phyloP scores from a whole-genome alignment of 2,797 vertebrate genomes.

The Enteromius mattozi region DNA sequence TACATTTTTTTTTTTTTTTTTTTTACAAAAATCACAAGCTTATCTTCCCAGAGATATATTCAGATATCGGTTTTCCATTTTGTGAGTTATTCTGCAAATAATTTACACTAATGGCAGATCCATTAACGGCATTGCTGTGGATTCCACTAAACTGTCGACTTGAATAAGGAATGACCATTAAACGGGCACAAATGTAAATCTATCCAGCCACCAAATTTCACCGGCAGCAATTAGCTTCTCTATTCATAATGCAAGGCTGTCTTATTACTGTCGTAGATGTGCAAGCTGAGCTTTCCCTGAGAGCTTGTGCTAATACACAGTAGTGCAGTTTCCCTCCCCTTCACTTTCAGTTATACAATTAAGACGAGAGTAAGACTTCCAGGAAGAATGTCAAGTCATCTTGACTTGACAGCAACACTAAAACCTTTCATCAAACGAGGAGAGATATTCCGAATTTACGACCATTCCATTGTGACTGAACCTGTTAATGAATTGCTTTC shows the following conservation, averaged over 20 bases:
- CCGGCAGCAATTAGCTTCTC: slow-evolving; percentile 72
- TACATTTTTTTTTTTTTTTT: slow-evolving; percentile 12
- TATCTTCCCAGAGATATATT: slow-evolving; percentile 55
- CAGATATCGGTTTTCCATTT: slow-evolving; percentile 55
- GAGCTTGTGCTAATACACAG: slow-evolving; percentile 39
- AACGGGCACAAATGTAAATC: slow-evolving; percentile 68
- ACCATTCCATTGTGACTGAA: neutral
- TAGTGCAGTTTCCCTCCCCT: slow-evolving; percentile 14
- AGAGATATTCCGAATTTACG: neutral
- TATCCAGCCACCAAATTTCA: slow-evolving; percentile 67
- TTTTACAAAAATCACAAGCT: slow-evolving; percentile 38
- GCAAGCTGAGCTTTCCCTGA: slow-evolving; percentile 53
- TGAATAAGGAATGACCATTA: slow-evolving; percentile 73
- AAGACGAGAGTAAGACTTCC: slow-evolving; percentile 14
- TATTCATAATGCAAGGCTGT: slow-evolving; percentile 70
- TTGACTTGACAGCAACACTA: slow-evolving; percentile 35
- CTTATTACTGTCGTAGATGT: slow-evolving; percentile 68
- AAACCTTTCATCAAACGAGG: slow-evolving; percentile 15
- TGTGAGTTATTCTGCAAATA: slow-evolving; percentile 69
- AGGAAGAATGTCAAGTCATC: slow-evolving; percentile 26
- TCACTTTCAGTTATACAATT: slow-evolving; percentile 37
- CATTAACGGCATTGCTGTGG: slow-evolving; percentile 72
- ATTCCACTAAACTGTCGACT: slow-evolving; percentile 74
- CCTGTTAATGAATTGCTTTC: slow-evolving; percentile 23
- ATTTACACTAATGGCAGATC: slow-evolving; percentile 73